Base-by-base conservation (phyloP, 1,140 invertebrate genomes). In the Wiebesia pumilae region DNA sequence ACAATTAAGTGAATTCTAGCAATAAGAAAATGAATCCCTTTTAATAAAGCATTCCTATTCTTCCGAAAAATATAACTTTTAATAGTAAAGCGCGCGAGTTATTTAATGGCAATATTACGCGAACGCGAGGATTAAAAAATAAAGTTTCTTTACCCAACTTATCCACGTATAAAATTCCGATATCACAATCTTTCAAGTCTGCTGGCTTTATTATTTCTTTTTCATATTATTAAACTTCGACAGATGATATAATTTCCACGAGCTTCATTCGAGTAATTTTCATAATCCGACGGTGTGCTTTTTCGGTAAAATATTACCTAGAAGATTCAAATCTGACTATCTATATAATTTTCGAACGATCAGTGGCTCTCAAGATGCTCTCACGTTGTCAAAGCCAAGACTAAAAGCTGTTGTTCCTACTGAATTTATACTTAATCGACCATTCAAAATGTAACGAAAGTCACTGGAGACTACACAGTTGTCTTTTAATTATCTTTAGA, bases 301-400 rank as follows among this genome's bases (percentile, higher is more conserved):
- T 71, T 71, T 38, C 9, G 19, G 33, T 71, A 71, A 71, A 71
- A 38, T 14, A 10, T 38, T 21, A 16, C 19, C 35, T 21, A 35
- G 19, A 24, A 71, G 35, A 71, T 71, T 71, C 69, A 71, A 71
- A 71, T 71, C 21, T 14, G 69, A 35, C 30, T 71, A 38, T 38
- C 69, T 38, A 35, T 71, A 71, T 71, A 71, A 71, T 71, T 71
- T 71, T 71, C 69, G 69, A 38, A 71, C 40, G 38, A 71, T 71
- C 69, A 71, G 69, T 38, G 35, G 69, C 69, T 71, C 69, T 35
- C 69, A 71, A 71, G 69, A 71, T 16, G 33, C 1, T 38, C 1
- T 38, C 38, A 35, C 16, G 38, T 71, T 71, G 33, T 1, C 38
- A 33, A 35, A 71, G 33, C 33, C 3, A 71, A 38, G 35, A 38